A percentile compares a stretch with the other conserved stretches of the same genome.
Conservation (phyloP, 2,797 vertebrate species). For the Sebastes taczanowskii region DNA sequence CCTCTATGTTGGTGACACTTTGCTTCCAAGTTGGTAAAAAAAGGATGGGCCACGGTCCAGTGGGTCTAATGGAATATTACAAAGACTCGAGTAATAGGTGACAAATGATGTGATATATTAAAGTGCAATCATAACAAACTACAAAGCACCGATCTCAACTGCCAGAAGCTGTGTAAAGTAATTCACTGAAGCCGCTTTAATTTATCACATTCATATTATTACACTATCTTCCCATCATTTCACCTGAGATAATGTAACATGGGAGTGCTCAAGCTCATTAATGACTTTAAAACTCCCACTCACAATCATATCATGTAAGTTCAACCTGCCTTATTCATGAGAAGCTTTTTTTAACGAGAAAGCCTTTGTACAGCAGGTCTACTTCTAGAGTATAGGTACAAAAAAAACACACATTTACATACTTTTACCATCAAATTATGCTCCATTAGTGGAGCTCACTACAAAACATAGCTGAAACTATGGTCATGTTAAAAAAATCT, state of each 20-base stretch:
- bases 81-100: neutral
- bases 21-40: neutral
- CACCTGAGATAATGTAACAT: neutral
- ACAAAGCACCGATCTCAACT: neutral
- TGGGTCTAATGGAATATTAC: neutral
- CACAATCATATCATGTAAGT: neutral
- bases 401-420: neutral
- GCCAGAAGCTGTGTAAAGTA: neutral
- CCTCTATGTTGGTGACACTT: neutral
- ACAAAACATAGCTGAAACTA: neutral
- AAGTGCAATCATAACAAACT: neutral
- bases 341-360: neutral
- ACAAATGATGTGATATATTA: neutral
- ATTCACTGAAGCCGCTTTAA: neutral
- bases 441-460: neutral
- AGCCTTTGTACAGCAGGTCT: neutral
- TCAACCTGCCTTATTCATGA: neutral
- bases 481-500: neutral
- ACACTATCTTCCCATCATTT: neutral
- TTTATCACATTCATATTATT: neutral
- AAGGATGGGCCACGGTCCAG: neutral
- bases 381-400: neutral
- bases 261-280: neutral
- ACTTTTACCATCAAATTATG: neutral
- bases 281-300: neutral